A percentile compares a stretch with the other conserved stretches of the same genome.
phyloP scores from a whole-genome alignment of 2,888 invertebrate genomes.

The Embidobia sp. region DNA sequence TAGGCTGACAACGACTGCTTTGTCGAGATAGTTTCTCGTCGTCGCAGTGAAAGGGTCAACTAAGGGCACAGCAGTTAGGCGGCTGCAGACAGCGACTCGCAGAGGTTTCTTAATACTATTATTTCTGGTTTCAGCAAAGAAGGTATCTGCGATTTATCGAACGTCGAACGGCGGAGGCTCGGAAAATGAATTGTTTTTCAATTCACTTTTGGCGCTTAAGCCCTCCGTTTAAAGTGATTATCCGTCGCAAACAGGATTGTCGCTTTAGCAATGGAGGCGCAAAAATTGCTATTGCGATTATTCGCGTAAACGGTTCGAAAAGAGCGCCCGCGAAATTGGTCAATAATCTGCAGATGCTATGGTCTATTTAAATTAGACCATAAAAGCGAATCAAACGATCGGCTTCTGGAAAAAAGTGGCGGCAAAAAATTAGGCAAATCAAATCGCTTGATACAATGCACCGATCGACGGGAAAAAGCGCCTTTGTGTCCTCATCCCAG shows the following conservation, averaged over 20 bases:
- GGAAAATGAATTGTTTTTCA: slow-evolving; percentile 34
- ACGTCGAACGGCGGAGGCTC: too few relatives aligned
- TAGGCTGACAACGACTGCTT: slow-evolving; percentile 70
- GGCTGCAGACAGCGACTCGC: slow-evolving; percentile 76
- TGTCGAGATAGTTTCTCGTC: slow-evolving; percentile 67
- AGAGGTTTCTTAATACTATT: slow-evolving; percentile 80
- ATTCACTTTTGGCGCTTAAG: too few relatives aligned
- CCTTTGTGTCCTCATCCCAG: slow-evolving; percentile 25
- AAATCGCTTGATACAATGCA: slow-evolving; percentile 39
- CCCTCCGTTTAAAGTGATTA: too few relatives aligned
- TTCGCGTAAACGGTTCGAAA: too few relatives aligned
- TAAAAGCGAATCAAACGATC: slow-evolving; percentile 7
- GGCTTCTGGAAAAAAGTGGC: slow-evolving; percentile 3
- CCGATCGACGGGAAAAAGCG: slow-evolving; percentile 18
- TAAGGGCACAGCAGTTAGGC: slow-evolving; percentile 76
- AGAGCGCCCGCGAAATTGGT: too few relatives aligned
- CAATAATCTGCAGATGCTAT: neutral
- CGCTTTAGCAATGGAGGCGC: too few relatives aligned
- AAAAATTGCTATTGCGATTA: too few relatives aligned
- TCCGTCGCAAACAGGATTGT: too few relatives aligned
- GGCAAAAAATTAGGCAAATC: slow-evolving; percentile 30
- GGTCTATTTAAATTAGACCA: slow-evolving; percentile 2
- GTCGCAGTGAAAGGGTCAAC: slow-evolving; percentile 70
- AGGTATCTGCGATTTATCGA: slow-evolving; percentile 58
- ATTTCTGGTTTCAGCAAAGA: slow-evolving; percentile 75